Percentiles rank a stretch among this genome's conserved stretches.
Evolutionary conservation across 2,797 vertebrate genomes (phyloP).

Genomic region (Sibirionetta formosa): DNA sequence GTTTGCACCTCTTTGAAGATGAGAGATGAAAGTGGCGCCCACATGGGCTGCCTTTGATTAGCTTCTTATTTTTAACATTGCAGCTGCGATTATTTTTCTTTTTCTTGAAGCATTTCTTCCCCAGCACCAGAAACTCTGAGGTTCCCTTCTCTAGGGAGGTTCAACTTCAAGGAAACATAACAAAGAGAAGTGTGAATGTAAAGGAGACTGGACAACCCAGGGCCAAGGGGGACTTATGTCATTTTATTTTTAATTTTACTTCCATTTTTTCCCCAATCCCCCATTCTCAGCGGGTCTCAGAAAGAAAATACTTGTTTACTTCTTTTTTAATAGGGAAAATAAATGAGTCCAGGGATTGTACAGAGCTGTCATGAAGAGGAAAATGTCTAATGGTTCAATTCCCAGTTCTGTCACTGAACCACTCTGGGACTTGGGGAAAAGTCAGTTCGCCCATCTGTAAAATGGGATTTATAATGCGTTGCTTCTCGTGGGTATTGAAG

Average conservation of each 20-base stretch:
- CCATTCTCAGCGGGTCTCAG: constrained; percentile 36
- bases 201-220: constrained; percentile 71
- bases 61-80: constrained; percentile 93
- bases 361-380: constrained; percentile 68
- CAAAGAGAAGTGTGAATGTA: constrained; percentile 74
- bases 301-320: constrained; percentile 75
- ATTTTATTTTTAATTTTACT: constrained; percentile 81
- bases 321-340: constrained; percentile 77
- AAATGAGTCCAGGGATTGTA: constrained; percentile 76
- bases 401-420: constrained; percentile 76
- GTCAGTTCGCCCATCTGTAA: constrained; percentile 76
- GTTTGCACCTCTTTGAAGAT: constrained; percentile 94
- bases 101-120: constrained; percentile 70
- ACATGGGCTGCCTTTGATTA: constrained; percentile 93
- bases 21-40: constrained; percentile 91
- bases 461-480: constrained; percentile 75
- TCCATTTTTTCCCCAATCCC: constrained; percentile 68
- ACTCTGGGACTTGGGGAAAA: constrained; percentile 68
- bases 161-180: constrained; percentile 79
- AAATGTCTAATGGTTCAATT: constrained; percentile 70
- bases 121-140: constrained; percentile 70
- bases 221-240: constrained; percentile 62
- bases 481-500: constrained; percentile 58
- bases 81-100: constrained; percentile 82
- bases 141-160: constrained; percentile 71